Evolutionary conservation across 2,797 vertebrate species (phyloP), one percentile per base, ranked within the genome.

Genomic region (Crax fasciolata): DNA sequence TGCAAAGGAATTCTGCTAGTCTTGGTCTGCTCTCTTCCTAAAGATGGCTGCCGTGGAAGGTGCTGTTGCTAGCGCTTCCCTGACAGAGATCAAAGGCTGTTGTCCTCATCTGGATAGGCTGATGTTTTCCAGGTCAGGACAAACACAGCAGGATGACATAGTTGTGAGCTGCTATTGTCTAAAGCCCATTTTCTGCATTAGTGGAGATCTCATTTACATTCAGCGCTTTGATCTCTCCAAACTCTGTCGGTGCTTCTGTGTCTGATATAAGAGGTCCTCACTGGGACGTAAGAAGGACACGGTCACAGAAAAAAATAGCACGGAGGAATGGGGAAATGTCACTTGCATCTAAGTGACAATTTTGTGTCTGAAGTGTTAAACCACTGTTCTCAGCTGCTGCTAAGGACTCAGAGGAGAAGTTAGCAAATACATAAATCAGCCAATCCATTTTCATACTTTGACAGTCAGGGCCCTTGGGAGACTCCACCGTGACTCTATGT

Each of bases 381-480:
- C 59, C 70, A 73, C 70, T 81, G 51, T 78, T 92, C 66, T 49
- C 55, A 38, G 62, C n/a, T 89, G 55, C 82, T 3, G 12, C 57
- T 82, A 19, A 95, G 89, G 84, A 70, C 92, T 93, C 28, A 0
- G 58, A 90, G 87, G 78, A 92, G 85, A 92, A 93, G 91, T 76
- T 88, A 74, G 55, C 73, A 95, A 93, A 94, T 81, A 39, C 1
- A 84, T 79, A 97, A 84, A 95, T 94, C 91, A 93, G 44, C 58
- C 76, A 79, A 73, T 87, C 83, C 77, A 84, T 96, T 96, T 91
- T 94, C 52, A 28, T 91, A 58, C 80, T 93, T 61, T 71, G 94
- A 55, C 82, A 84, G 67, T 20, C 70, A 57, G 52, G 63, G 67
- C 87, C 67, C 85, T 58, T 82, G 93, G 79, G 87, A 93, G 41